Base-by-base conservation (phyloP, 2,797 vertebrate species). In the Mus caroli region DNA sequence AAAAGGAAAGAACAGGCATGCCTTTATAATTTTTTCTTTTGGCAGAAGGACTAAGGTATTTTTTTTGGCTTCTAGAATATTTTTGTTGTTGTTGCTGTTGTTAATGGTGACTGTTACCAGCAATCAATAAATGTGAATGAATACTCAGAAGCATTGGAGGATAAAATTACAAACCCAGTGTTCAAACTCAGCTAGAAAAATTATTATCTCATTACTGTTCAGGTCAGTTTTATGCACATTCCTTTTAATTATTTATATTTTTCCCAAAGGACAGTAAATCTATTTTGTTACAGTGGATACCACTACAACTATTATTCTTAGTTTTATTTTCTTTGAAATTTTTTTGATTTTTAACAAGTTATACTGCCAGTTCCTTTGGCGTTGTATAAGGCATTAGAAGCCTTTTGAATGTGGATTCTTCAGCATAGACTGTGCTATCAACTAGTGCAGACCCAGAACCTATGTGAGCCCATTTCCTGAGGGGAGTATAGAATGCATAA, bases 121-220 rank as follows among this genome's bases (percentile, higher is more conserved):
- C 19, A 75, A 96, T 96, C 78, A 75, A 89, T 98, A 97, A 94
- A 94, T 56, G 52, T 90, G 85, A 97, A 91, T 71, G 26, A 93
- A 84, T 71, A 88, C 92, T 94, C 69, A 75, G 79, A 97, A 96
- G 64, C 95, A 95, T 3, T 93, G 82, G 84, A 92, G 11, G 58
- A 91, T 96, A 98, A 98, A 97, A 98, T 96, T 98, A 69, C 90
- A 97, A 96, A 97, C 60, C 86, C 96, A 2, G 17, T 43, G 78
- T 97, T 60, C 90, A 97, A 94, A 94, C 67, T 77, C 6, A 88
- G 84, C 87, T 93, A 84, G 86, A 80, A 97, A 94, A 93, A 95
- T 62, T 97, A 91, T 97, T 96, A 97, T 96, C 95, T 93, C 76
- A 92, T 95, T 97, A 94, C n/a, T 96, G n/a, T 26, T 92, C 85